Evolutionary conservation across 2,888 invertebrate species (phyloP).

Genomic region (Xestoiulus laeticollis): DNA sequence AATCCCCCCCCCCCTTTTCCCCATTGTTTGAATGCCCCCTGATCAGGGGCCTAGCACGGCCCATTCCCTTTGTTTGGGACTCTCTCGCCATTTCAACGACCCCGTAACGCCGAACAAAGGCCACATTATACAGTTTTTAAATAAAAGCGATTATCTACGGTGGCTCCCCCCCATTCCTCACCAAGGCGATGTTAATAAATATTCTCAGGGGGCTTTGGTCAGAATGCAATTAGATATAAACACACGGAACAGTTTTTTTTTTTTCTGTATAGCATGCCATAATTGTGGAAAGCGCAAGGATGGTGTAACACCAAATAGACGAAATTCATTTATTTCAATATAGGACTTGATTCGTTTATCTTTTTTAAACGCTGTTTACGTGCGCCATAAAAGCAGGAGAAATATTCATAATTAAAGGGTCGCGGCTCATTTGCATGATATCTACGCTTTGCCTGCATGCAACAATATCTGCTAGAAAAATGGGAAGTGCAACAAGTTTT

Average conservation of each 20-base stretch:
- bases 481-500: conserved; percentile 15
- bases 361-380: background rate
- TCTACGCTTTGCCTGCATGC: background rate
- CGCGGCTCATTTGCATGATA: conserved; percentile 18
- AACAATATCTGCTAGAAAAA: background rate
- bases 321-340: conserved; percentile 18
- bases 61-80: background rate
- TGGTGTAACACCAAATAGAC: background rate
- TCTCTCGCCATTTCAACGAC: background rate
- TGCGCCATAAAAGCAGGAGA: background rate
- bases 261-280: background rate
- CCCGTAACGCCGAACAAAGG: conserved; percentile 6
- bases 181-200: background rate
- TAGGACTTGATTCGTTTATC: conserved; percentile 23
- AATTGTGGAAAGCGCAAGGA: no score
- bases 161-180: background rate
- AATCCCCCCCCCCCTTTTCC: background rate
- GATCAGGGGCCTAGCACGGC: background rate
- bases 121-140: conserved; percentile 19
- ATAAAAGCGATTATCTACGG: conserved; percentile 23
- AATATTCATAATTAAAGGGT: conserved; percentile 13
- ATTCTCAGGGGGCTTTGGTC: conserved; percentile 32
- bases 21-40: conserved; percentile 30
- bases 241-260: background rate
- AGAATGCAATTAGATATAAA: conserved; percentile 30